phyloP scores from a whole-genome alignment of 2,113 vertebrate species.

The Ptyas mucosa region DNA sequence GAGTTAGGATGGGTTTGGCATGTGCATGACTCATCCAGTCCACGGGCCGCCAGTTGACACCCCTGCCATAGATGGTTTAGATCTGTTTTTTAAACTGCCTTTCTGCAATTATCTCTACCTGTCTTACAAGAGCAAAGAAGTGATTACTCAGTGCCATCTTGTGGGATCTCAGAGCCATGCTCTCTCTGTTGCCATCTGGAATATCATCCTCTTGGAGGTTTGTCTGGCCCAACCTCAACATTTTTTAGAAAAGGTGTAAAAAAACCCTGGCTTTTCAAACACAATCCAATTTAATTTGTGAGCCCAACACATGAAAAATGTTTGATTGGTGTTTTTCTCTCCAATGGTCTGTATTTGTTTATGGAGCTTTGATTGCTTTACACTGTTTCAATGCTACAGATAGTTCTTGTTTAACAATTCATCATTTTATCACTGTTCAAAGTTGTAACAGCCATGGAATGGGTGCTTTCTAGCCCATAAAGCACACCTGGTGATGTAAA shows the following conservation, averaged over 20 bases:
- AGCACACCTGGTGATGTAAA: neutral
- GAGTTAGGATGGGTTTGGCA: too few species aligned
- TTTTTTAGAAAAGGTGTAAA: neutral
- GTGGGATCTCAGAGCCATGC: neutral
- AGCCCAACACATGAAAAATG: neutral
- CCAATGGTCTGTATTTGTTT: neutral
- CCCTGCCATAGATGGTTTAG: neutral
- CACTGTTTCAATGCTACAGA: neutral
- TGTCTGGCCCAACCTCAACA: neutral
- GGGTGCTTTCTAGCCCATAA: neutral
- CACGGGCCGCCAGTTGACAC: too few species aligned
- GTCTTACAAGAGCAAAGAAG: neutral
- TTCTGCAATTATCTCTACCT: neutral
- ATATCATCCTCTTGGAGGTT: neutral
- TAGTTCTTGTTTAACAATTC: neutral
- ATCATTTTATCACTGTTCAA: neutral
- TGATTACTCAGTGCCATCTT: neutral
- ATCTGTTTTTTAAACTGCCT: neutral
- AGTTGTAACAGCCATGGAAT: neutral
- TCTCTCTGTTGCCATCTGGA: neutral
- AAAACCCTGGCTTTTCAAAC: neutral
- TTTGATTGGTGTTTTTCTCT: neutral
- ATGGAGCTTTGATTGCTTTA: neutral
- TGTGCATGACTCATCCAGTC: rapidly evolving
- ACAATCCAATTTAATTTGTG: neutral